Percentiles rank a stretch among this genome's conserved stretches.
Conservation (phyloP, 2,888 invertebrate species). For the Cyrtodaria siliqua region DNA sequence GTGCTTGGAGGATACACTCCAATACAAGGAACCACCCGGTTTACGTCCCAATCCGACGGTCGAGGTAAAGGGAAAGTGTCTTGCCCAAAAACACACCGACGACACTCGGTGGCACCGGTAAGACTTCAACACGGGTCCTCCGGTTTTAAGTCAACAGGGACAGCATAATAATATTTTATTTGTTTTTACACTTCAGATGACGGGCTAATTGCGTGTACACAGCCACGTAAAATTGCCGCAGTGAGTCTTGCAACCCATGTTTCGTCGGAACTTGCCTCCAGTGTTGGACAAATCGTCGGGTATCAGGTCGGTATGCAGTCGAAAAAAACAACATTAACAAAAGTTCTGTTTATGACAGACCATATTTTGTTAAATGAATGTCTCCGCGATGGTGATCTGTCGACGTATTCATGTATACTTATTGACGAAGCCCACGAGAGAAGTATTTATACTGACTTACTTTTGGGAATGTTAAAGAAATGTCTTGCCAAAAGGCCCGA, state of each 20-base stretch:
- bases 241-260: conserved; percentile 83
- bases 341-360: conserved; percentile 84
- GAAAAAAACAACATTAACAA: conserved; percentile 69
- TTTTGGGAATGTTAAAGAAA: conserved; percentile 84
- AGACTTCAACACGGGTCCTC: too few relatives aligned
- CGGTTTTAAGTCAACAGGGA: too few relatives aligned
- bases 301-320: conserved; percentile 79
- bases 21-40: too few relatives aligned
- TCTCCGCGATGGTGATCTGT: conserved; percentile 75
- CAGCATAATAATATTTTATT: too few relatives aligned
- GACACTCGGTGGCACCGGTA: too few relatives aligned
- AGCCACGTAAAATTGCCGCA: conserved; percentile 86
- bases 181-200: conserved; percentile 51
- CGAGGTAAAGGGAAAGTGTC: too few relatives aligned
- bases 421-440: conserved; percentile 86
- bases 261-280: conserved; percentile 79
- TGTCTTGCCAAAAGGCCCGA: conserved; percentile 76
- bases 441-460: conserved; percentile 84
- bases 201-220: conserved; percentile 83
- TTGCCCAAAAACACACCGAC: too few relatives aligned
- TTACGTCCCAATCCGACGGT: too few relatives aligned
- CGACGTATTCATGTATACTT: conserved; percentile 77
- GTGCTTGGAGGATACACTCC: too few relatives aligned
- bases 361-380: conserved; percentile 84
- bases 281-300: conserved; percentile 79